Percentiles rank a stretch among this genome's conserved stretches.
Evolutionary conservation across 2,113 vertebrate species (phyloP).

Genomic region (cat (Felis catus)): DNA sequence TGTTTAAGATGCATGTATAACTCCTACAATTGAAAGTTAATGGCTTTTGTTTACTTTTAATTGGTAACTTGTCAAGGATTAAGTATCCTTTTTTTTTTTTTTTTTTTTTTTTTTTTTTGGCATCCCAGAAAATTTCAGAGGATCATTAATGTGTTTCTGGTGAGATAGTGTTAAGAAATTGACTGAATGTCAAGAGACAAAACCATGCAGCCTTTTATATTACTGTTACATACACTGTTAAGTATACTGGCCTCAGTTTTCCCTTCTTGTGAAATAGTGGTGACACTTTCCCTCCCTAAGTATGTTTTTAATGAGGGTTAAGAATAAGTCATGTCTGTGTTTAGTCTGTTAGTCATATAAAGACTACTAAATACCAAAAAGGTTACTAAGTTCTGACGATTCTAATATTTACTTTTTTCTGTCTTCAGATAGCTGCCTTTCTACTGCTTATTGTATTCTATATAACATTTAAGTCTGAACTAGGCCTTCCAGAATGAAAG

Average conservation of each 20-base stretch:
- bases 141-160: background rate
- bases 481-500: background rate
- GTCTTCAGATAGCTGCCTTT: background rate
- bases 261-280: background rate
- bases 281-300: background rate
- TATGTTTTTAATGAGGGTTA: slow-evolving; percentile 5
- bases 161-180: background rate
- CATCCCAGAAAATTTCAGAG: background rate
- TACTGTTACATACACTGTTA: background rate
- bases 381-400: background rate
- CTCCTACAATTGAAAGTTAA: background rate
- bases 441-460: background rate
- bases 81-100: background rate
- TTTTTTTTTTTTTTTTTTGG: background rate
- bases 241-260: background rate
- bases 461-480: slow-evolving; percentile 45
- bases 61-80: background rate
- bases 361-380: background rate
- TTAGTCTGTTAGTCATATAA: background rate
- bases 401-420: slow-evolving; percentile 31
- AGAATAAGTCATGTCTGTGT: background rate
- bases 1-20: background rate
- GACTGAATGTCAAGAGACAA: background rate
- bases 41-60: background rate
- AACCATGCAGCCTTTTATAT: background rate